Evolutionary conservation across 1,140 invertebrate genomes (phyloP).

Genomic region (Drosophila bipectinata): DNA sequence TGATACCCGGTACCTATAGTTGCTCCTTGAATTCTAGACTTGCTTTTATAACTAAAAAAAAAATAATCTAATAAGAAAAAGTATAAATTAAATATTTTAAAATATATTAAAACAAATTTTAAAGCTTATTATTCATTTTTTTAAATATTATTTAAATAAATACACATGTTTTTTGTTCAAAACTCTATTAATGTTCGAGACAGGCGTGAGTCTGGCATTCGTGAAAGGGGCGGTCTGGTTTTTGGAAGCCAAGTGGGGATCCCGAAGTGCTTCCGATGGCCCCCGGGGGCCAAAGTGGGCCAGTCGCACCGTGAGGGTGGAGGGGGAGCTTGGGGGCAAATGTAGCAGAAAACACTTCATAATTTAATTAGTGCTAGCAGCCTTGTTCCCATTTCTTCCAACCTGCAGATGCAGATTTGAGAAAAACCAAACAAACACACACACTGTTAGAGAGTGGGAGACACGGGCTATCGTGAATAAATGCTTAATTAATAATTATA

Average conservation of each 20-base stretch:
- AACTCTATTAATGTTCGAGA: neutral
- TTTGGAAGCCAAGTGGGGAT: too few relatives aligned
- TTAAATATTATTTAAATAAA: neutral
- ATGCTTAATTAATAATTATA: conserved; percentile 67
- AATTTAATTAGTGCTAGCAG: conserved; percentile 77
- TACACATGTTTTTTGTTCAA: conserved; percentile 5
- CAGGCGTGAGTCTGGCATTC: neutral
- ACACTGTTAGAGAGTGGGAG: neutral
- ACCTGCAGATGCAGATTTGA: conserved; percentile 5
- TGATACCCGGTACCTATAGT: too few relatives aligned
- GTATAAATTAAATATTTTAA: neutral
- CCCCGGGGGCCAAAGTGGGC: too few relatives aligned
- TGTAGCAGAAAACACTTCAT: conserved; percentile 77
- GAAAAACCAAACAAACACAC: conserved; percentile 6
- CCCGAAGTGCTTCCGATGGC: neutral
- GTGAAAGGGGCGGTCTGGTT: too few relatives aligned
- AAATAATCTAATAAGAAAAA: too few relatives aligned
- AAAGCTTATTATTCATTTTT: neutral
- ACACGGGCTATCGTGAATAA: conserved; percentile 2
- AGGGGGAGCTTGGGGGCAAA: conserved; percentile 28
- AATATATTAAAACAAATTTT: neutral
- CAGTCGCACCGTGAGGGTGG: neutral
- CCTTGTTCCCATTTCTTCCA: conserved; percentile 45
- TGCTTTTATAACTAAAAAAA: too few relatives aligned
- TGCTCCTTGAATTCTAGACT: too few relatives aligned